Evolutionary conservation across 2,888 invertebrate genomes (phyloP).

Genomic region (Gandaritis pyraliata): DNA sequence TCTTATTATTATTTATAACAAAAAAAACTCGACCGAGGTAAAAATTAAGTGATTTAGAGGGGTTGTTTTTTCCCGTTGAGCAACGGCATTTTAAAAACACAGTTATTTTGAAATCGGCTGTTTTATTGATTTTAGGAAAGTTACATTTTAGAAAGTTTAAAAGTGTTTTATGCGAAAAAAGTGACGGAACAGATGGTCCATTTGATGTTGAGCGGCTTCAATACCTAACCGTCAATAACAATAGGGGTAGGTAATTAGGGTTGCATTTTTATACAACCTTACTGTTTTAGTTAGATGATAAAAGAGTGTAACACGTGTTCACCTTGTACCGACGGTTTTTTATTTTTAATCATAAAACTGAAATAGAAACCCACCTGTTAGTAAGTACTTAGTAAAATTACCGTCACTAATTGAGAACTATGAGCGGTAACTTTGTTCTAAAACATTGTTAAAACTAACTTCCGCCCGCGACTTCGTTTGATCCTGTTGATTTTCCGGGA

Average conservation of each 20-base stretch:
- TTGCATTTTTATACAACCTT: not conserved
- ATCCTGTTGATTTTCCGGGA: no score
- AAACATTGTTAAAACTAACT: no score
- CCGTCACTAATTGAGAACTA: no score
- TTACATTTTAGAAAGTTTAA: constrained; percentile 4
- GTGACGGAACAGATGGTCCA: not conserved
- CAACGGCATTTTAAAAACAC: not conserved
- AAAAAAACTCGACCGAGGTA: no score
- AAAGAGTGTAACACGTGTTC: not conserved
- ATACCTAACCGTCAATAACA: not conserved
- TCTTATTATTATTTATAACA: no score
- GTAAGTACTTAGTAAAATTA: no score
- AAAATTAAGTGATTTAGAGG: no score
- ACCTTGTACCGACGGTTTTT: no score
- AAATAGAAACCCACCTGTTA: no score
- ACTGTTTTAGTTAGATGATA: constrained; percentile 4
- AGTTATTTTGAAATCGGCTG: not conserved
- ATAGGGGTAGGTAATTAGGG: not conserved
- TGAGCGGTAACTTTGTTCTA: no score
- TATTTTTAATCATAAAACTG: no score
- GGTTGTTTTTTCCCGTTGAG: not conserved
- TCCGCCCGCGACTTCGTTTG: no score
- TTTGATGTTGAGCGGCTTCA: not conserved
- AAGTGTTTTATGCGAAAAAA: not conserved
- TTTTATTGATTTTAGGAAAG: constrained; percentile 5